Percentiles rank a stretch among this genome's conserved stretches.
phyloP scores from a whole-genome alignment of 2,797 vertebrate species.

The Emydoidea blandingii region DNA sequence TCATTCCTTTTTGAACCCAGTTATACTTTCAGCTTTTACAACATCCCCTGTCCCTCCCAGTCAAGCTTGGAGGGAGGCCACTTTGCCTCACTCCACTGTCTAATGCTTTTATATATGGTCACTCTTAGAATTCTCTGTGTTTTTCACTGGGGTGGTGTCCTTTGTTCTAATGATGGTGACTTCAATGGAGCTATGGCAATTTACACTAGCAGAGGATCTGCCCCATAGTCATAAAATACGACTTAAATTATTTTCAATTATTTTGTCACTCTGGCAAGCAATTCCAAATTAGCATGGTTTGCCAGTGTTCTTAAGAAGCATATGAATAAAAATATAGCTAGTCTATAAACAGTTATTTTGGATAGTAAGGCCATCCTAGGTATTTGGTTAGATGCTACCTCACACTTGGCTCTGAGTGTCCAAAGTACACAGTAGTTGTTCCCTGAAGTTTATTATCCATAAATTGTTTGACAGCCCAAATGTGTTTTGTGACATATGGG shows the following conservation, averaged over 20 bases:
- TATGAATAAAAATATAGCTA: conserved; percentile 7
- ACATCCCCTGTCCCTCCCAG: too few species aligned
- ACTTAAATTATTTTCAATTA: neutral
- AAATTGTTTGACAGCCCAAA: neutral
- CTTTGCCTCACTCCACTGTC: neutral
- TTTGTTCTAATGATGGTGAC: neutral
- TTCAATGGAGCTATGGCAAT: neutral
- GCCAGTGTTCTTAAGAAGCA: neutral
- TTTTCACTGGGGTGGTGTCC: neutral
- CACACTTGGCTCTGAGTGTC: neutral
- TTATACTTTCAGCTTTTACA: too few species aligned
- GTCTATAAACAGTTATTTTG: neutral
- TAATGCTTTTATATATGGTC: neutral
- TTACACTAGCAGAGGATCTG: neutral
- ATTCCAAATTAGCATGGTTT: neutral
- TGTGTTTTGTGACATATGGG: neutral
- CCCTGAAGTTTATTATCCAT: neutral
- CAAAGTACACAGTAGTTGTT: neutral
- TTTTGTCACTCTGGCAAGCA: neutral
- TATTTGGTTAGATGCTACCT: neutral
- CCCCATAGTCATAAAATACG: neutral
- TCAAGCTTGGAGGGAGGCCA: too few species aligned
- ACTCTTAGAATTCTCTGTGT: neutral
- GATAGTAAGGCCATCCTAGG: neutral
- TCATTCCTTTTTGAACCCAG: too few species aligned